These are phyloP conservation scores for Aphaenogaster rudis DNA, from an alignment of 1,140 invertebrate species.

Conservation along the genomic window DNA sequence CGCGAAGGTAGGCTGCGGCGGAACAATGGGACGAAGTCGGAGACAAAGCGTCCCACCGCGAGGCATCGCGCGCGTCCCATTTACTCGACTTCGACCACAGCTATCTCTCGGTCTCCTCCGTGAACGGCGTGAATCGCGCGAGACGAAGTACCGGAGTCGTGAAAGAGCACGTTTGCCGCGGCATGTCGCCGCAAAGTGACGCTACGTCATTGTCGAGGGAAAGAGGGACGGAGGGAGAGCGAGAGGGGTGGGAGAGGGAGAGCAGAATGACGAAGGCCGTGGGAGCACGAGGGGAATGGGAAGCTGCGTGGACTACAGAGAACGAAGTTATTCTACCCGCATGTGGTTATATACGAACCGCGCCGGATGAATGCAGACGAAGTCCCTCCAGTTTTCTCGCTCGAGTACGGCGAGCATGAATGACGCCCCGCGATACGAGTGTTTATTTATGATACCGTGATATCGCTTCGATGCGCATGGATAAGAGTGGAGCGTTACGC, in stretches of 20 bases:
- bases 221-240: neutral
- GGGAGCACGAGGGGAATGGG: slow-evolving; percentile 29
- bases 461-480: neutral
- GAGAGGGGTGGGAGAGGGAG: neutral
- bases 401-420: neutral
- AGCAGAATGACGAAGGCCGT: slow-evolving; percentile 19
- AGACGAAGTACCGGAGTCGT: neutral
- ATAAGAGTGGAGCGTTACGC: neutral
- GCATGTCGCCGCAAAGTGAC: slow-evolving; percentile 9
- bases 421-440: neutral
- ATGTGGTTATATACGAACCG: slow-evolving; percentile 15
- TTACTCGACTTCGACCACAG: neutral
- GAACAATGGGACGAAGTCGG: slow-evolving; percentile 15
- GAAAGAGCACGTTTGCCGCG: slow-evolving; percentile 17
- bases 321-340: slow-evolving; percentile 56
- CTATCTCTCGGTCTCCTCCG: neutral
- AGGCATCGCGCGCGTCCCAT: slow-evolving; percentile 11
- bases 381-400: neutral
- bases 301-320: neutral
- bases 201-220: slow-evolving; percentile 30
- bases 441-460: neutral
- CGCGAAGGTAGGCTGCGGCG: neutral
- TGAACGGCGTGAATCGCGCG: slow-evolving; percentile 14
- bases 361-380: slow-evolving; percentile 41
- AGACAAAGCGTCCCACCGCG: slow-evolving; percentile 25